Base-by-base conservation (phyloP, 1,140 invertebrate genomes). In the Trichogramma pretiosum region DNA sequence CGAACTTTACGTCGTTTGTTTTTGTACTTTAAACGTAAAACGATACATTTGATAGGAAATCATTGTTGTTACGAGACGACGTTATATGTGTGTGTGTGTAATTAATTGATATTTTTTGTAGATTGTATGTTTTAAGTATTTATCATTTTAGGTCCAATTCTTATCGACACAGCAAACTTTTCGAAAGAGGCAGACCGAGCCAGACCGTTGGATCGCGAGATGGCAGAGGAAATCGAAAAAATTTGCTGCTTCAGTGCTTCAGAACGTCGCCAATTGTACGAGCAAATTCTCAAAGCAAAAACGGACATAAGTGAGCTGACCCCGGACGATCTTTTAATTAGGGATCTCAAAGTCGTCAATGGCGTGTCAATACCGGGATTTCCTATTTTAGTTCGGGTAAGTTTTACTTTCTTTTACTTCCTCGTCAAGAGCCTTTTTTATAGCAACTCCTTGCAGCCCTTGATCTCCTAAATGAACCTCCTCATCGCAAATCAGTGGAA, bases 161-260 rank as follows among this genome's bases (percentile, higher is more conserved):
- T 87, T 16, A 68, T 83, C 41, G 85, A 89, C 54, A 88, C 86
- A 1, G 74, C 78, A 10, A 85, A 83, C 54, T 78, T 86, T 48
- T 76, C 75, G 2, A 56, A 68, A 22, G 63, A 74, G 18, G 82
- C 80, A 17, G 75, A 77, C 43, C 77, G 79, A 50, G 77, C 75
- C 7, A 84, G 77, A 33, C 56, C 68, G 9, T 64, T 76, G 46
- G 85, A 89, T 66, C 46, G 74, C 2, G 67, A 77, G 46, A 67
- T 80, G 0, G 67, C 76, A 7, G 22, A 60, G 17, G 57, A 62
- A 16, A 54, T 82, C 1, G 78, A 81, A 56, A 62, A 61, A 44
- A 14, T 47, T 3, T 56, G 45, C 1, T 13, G 14, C 9, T 5
- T 5, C 1, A 14, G 23, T 7, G 1, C 3, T 3, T 3, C 23